phyloP scores from a whole-genome alignment of 1,140 invertebrate species.

The Episyrphus balteatus region DNA sequence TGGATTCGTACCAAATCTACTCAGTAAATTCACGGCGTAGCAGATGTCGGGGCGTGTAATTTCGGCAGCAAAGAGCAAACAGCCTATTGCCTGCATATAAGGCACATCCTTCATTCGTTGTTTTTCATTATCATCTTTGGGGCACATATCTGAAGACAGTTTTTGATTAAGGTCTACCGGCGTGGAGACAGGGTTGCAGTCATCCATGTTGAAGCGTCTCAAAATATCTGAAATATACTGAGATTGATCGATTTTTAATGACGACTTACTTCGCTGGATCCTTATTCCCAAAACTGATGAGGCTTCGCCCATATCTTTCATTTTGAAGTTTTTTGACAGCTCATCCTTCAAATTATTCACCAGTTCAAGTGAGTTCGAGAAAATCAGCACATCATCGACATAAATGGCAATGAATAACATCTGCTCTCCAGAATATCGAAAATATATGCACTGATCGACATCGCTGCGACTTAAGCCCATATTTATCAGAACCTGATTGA shows the following conservation, averaged over 20 bases:
- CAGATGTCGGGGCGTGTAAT: constrained; percentile 36
- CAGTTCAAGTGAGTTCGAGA: too few species aligned
- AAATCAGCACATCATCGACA: background rate
- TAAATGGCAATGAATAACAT: background rate
- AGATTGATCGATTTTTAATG: constrained; percentile 5
- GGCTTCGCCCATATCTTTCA: too few species aligned
- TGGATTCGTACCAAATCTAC: constrained; percentile 17
- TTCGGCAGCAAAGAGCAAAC: constrained; percentile 26
- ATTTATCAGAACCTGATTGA: constrained; percentile 9
- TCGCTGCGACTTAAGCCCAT: constrained; percentile 7
- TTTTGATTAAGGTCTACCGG: constrained; percentile 7
- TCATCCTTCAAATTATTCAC: too few species aligned
- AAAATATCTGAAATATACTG: constrained; percentile 9
- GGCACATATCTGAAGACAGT: constrained; percentile 8
- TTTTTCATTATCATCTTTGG: constrained; percentile 8
- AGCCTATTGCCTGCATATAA: constrained; percentile 19
- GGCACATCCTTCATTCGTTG: constrained; percentile 11
- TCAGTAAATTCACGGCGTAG: constrained; percentile 21
- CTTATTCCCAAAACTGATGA: too few species aligned
- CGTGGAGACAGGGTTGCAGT: constrained; percentile 11
- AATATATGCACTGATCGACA: constrained; percentile 8
- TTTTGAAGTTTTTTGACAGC: too few species aligned
- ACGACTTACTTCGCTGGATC: too few species aligned
- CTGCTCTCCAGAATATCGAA: background rate
- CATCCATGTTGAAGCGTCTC: constrained; percentile 10